Percentiles rank a stretch among this genome's conserved stretches.
Evolutionary conservation across 2,113 vertebrate species (phyloP).

Genomic region (Noturus placidus): DNA sequence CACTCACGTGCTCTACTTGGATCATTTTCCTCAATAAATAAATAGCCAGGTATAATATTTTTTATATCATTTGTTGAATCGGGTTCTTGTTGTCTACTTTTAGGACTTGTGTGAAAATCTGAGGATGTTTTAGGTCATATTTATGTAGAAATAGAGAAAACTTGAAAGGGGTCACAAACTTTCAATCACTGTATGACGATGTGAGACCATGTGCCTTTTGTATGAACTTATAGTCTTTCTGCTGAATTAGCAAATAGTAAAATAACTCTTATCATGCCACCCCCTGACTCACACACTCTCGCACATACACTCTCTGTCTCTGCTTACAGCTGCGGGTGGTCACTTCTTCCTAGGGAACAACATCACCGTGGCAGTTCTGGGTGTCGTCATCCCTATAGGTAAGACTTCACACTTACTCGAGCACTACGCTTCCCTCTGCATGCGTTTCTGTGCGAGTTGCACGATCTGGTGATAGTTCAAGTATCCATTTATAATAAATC

Average conservation of each 20-base stretch:
- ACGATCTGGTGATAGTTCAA: conserved; percentile 30
- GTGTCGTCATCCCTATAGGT: conserved; percentile 92
- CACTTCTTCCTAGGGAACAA: conserved; percentile 85
- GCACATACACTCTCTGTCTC: conserved; percentile 37
- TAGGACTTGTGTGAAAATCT: too few species aligned
- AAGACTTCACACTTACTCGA: conserved; percentile 64
- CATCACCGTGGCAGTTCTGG: conserved; percentile 89
- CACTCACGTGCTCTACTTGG: not conserved
- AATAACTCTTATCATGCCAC: not conserved
- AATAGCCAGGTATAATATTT: too few species aligned
- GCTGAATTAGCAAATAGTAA: not conserved
- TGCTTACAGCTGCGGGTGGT: conserved; percentile 80
- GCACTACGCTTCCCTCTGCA: conserved; percentile 27
- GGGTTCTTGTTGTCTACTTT: too few species aligned
- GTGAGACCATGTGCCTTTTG: not conserved
- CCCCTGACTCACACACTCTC: not conserved
- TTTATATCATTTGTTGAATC: too few species aligned
- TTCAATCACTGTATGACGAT: too few species aligned
- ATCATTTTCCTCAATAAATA: too few species aligned
- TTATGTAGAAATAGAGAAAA: too few species aligned
- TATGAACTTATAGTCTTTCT: not conserved
- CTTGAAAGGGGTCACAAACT: too few species aligned
- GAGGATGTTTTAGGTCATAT: too few species aligned
- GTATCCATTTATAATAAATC: conserved; percentile 28
- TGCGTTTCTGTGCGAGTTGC: conserved; percentile 28